Base-by-base conservation (phyloP, 1,140 invertebrate genomes). In the Zaprionus ornatus region DNA sequence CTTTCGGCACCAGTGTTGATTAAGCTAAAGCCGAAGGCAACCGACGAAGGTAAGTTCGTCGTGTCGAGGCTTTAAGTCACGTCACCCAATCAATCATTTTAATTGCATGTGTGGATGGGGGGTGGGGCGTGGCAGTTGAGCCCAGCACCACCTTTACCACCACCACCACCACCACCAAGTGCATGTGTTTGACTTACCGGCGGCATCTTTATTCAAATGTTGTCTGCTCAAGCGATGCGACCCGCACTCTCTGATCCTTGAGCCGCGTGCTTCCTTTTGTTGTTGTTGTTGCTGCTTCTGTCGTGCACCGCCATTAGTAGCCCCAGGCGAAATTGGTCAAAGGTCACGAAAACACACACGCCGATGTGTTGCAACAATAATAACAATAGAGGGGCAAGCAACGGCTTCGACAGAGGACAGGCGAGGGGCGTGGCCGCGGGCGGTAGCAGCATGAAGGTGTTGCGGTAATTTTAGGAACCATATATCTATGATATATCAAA, bases 401-500 rank as follows among this genome's bases (percentile, higher is more conserved):
- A 17, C 7, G 42, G 17, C 4, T 42, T 4, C 17, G 12, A 45
- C n/a, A 9, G 40, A n/a, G 57, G 25, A 15, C 37, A 45, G 10
- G 7, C 4, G 13, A 40, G 32, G n/a, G 13, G 23, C 17, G 45
- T 17, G 60, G 54, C 65, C 57, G 55, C 66, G 59, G 54, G 45
- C 50, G 74, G 54, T 69, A 55, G 67, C 80, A 92, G 93, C 94
- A 95, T 94, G 84, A 91, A 90, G 77, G 77, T 84, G 93, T 93
- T 93, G 94, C 94, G 95, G 95, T 95, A 95, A 96, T 95, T 95
- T 96, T 95, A 95, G 95, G 96, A 96, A 90, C 96, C 96, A 97
- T 97, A 97, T 97, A 97, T 97, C 97, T 97, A 97, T 97, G 97
- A 97, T 97, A 97, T 97, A 97, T 97, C 95, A 95, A 93, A 93